Evolutionary conservation across 1,140 invertebrate species (phyloP), one percentile per base, ranked within the genome.

Genomic region (Drosophila ambigua): DNA sequence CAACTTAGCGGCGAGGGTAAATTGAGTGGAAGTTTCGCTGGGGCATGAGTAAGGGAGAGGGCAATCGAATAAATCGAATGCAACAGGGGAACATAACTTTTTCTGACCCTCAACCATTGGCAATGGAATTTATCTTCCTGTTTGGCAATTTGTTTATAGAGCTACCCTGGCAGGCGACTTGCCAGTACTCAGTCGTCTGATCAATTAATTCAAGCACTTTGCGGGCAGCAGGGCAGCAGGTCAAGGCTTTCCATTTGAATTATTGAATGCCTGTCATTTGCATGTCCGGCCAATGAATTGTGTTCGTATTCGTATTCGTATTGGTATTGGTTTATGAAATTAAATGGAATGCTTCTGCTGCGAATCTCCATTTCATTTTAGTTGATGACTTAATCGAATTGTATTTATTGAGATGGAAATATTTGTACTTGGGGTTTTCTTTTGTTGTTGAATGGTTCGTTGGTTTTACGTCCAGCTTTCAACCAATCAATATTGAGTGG

Each of bases 141-240:
- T 50, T 28, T 49, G 68, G 64, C 59, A 65, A 72, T 84, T 85
- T 68, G 67, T 80, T 85, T 77, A 81, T 81, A 77, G 69, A 50
- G 67, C 44, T 59, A 7, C 46, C 15, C 45, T 4, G 50, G 26
- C 39, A 52, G 49, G 46, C 39, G 20, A 20, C 20, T 20, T 20
- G 20, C 20, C 20, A 59, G 65, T 62, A 28, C 6, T 28, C 26
- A 7, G 26, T 61, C 62, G 48, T 24, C 51, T 67, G 67, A 78
- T 79, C 82, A 87, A 87, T 87, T 88, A 87, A 87, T 82, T 82
- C 66, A 72, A 82, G 58, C 63, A 52, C 54, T 43, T 72, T 20
- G 63, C 54, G 55, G 23, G 49, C n/a, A 6, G 11, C 11, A 5
- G 2, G 15, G 43, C 5, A 13, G 28, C 26, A 8, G 60, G 71